phyloP scores from a whole-genome alignment of 2,113 vertebrate species.

The Ptyas mucosa region DNA sequence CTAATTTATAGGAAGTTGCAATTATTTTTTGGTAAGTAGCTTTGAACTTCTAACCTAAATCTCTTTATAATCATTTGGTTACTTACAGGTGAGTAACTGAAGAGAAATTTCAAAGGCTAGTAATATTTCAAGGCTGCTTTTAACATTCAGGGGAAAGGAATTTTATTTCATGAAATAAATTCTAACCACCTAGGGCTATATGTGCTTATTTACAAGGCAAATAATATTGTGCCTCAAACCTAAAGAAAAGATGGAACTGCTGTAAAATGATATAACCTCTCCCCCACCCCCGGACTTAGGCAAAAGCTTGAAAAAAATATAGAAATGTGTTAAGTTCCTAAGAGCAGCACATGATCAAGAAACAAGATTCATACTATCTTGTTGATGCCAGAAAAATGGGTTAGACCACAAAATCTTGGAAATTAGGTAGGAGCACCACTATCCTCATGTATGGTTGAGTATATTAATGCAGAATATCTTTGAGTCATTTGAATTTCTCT shows the following conservation, averaged over 20 bases:
- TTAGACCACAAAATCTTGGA: not conserved
- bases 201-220: not conserved
- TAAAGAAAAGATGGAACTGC: not conserved
- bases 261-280: not conserved
- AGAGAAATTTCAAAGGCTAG: not conserved
- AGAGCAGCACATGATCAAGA: not conserved
- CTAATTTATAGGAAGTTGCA: not conserved
- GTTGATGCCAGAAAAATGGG: not conserved
- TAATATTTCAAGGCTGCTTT: not conserved
- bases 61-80: not conserved
- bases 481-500: not conserved
- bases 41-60: not conserved
- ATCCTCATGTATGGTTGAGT: not conserved
- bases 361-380: not conserved
- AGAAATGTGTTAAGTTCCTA: not conserved
- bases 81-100: not conserved
- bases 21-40: not conserved
- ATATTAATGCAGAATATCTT: not conserved
- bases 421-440: not conserved
- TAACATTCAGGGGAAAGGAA: not conserved
- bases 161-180: not conserved
- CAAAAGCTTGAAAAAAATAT: not conserved
- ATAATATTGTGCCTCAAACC: not conserved
- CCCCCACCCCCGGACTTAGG: not conserved
- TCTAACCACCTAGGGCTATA: not conserved